Evolutionary conservation across 2,888 invertebrate genomes (phyloP), one percentile per base, ranked within the genome.

Genomic region (Drosophila pseudotalamancana): DNA sequence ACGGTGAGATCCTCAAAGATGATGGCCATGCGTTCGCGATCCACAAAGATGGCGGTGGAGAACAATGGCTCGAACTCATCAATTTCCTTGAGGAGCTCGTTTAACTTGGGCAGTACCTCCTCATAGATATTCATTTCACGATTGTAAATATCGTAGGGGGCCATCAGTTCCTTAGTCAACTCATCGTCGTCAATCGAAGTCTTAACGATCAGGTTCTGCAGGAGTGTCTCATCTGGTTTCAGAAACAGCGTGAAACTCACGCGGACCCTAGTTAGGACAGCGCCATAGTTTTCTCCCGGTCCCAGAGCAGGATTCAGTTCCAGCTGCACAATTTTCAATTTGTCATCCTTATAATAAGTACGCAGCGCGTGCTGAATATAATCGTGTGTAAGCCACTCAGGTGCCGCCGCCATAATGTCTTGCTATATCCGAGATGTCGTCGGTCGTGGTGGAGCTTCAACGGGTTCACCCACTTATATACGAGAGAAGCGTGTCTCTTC

Each of bases 121-220:
- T 90, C 83, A 59, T 91, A 91, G 3, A 91, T 88, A 2, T 70
- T 76, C 82, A 91, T 90, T 77, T 91, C 91, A 3, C 90, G 87
- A 54, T 89, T 88, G 63, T 86, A 91, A 4, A 90, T 87, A 18
- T 91, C 90, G 34, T 91, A 91, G 0, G 88, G 85, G 2, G 78
- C 74, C 71, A 90, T 88, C 27, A 83, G 83, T 29, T 88, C 78
- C n/a, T 68, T 78, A 0, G 88, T 77, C 32, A 89, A 68, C 16
- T 89, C 87, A 65, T 90, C 87, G 3, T 82, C 84, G n/a, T 89
- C 89, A 16, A 86, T 87, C 0, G 90, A 83, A 2, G 85, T 90
- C 60, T 91, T 91, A 1, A 90, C 83, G 16, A 91, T 87, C 35
- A 72, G 60, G 39, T 66, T 67, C 49, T 59, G 64, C 6, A 45